These are phyloP conservation scores for Squalus acanthias DNA, from an alignment of 2,797 vertebrate species.

Conservation along the genomic window DNA sequence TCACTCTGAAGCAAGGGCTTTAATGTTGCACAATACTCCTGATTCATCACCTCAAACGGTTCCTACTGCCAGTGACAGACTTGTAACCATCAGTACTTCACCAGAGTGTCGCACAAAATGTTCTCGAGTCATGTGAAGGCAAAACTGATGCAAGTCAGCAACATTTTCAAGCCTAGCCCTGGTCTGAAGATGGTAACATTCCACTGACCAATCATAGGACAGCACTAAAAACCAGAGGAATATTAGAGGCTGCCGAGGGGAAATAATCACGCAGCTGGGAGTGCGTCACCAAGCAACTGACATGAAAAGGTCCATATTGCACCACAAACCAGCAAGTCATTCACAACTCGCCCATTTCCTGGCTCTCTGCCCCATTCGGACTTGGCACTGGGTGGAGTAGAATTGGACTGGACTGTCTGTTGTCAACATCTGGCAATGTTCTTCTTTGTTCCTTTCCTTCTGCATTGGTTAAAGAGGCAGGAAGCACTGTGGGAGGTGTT, in stretches of 20 bases:
- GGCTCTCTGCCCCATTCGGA: background rate
- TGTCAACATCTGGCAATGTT: background rate
- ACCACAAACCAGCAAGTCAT: background rate
- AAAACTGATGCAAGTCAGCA: background rate
- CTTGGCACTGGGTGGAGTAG: background rate
- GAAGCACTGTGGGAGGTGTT: background rate
- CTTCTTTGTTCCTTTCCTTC: background rate
- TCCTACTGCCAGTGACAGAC: too few species aligned
- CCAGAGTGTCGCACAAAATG: background rate
- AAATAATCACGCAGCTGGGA: background rate
- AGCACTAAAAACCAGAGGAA: background rate
- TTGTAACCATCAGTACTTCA: background rate
- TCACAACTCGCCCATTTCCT: background rate
- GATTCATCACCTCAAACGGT: too few species aligned
- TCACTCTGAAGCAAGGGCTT: too few species aligned
- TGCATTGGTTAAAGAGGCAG: background rate
- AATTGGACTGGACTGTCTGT: background rate
- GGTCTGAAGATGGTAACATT: background rate
- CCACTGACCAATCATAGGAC: background rate
- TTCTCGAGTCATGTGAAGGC: background rate
- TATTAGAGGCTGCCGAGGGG: background rate
- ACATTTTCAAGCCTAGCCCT: background rate
- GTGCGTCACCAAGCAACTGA: background rate
- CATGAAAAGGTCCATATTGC: background rate
- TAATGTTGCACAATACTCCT: too few species aligned